Evolutionary conservation across 2,888 invertebrate genomes (phyloP).

Genomic region (Amblyjoppa fuscipennis): DNA sequence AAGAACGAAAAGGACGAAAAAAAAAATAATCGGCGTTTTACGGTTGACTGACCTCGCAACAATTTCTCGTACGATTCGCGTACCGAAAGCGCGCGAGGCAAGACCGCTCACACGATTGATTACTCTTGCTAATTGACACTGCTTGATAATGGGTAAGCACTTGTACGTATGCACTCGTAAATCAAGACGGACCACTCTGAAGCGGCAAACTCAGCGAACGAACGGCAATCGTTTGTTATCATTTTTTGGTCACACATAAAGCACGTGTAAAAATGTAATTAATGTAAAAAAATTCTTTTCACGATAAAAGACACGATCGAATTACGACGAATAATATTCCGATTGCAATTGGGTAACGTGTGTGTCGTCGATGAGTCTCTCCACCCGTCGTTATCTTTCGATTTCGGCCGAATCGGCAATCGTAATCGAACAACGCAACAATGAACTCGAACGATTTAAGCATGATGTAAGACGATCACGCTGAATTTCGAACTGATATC

Average conservation of each 20-base stretch:
- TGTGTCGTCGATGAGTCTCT: neutral
- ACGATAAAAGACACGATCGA: neutral
- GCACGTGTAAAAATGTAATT: conserved; percentile 18
- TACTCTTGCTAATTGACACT: conserved; percentile 54
- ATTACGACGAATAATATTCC: neutral
- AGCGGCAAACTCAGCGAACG: neutral
- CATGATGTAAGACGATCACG: too few relatives aligned
- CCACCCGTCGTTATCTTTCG: too few relatives aligned
- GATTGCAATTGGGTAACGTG: neutral
- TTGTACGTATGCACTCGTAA: conserved; percentile 23
- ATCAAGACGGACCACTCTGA: conserved; percentile 13
- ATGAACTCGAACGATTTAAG: too few relatives aligned
- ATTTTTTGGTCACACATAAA: conserved; percentile 3
- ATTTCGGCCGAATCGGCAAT: too few relatives aligned
- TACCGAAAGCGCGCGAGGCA: conserved; percentile 15
- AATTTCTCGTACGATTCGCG: conserved; percentile 12
- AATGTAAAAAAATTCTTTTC: too few relatives aligned
- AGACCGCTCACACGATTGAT: conserved; percentile 31
- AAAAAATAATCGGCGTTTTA: neutral
- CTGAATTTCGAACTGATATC: too few relatives aligned
- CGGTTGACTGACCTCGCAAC: conserved; percentile 42
- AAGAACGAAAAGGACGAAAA: neutral
- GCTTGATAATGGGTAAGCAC: conserved; percentile 15
- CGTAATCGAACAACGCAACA: too few relatives aligned
- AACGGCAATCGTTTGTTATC: neutral